Conservation (phyloP, 2,888 invertebrate species). For the Stenodera caucasica region DNA sequence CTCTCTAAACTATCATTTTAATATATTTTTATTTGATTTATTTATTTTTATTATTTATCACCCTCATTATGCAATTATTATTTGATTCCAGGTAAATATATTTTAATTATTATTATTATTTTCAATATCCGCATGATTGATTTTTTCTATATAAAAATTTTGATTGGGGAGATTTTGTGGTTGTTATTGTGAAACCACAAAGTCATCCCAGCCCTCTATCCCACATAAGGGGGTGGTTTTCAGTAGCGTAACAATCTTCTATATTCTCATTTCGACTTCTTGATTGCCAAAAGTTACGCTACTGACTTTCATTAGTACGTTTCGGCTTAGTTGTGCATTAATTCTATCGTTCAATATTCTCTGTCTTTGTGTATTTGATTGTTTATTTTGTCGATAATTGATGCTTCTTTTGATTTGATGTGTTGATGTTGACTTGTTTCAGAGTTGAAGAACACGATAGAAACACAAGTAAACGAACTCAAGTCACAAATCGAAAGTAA, state of each 20-base stretch:
- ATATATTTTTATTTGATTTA: slow-evolving; percentile 24
- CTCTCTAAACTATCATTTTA: slow-evolving; percentile 15
- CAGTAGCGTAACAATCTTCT: too few species aligned
- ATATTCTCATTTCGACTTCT: too few species aligned
- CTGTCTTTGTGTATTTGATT: slow-evolving; percentile 1
- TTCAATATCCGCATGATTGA: slow-evolving; percentile 2
- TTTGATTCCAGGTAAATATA: slow-evolving; percentile 22
- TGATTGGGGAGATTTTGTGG: slow-evolving; percentile 8
- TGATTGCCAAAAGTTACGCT: too few species aligned
- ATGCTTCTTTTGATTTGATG: slow-evolving; percentile 20
- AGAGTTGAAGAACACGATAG: slow-evolving; percentile 97
- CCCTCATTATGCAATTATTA: slow-evolving; percentile 11
- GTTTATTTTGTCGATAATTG: background rate
- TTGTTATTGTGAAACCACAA: slow-evolving; percentile 11
- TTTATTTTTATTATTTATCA: slow-evolving; percentile 29
- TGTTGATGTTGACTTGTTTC: slow-evolving; percentile 59
- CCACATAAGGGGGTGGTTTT: background rate
- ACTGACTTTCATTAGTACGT: too few species aligned
- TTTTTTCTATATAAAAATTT: slow-evolving; percentile 12
- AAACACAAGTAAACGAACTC: slow-evolving; percentile 95
- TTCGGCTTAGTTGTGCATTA: too few species aligned
- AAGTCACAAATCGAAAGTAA: slow-evolving; percentile 96
- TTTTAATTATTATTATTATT: slow-evolving; percentile 23
- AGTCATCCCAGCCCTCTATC: background rate
- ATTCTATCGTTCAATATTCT: background rate